Evolutionary conservation across 2,888 invertebrate genomes (phyloP).

Genomic region (Folsomia manolachei): DNA sequence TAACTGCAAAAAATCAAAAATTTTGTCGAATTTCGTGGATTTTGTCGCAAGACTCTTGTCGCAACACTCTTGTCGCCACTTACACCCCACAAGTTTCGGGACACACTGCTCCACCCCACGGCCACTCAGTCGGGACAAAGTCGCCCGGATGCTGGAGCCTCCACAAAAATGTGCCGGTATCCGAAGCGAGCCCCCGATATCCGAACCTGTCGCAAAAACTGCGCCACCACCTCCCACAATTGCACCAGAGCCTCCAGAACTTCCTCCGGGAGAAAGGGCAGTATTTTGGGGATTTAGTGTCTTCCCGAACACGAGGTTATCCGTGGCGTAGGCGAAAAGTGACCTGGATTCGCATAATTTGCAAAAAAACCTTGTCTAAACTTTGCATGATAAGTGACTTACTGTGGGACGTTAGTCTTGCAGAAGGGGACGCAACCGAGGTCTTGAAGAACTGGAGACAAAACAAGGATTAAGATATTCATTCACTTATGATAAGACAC

Average conservation of each 20-base stretch:
- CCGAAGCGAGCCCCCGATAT: slow-evolving; percentile 53
- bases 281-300: slow-evolving; percentile 36
- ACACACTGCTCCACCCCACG: slow-evolving; percentile 27
- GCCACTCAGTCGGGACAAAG: slow-evolving; percentile 51
- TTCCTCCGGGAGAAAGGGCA: slow-evolving; percentile 36
- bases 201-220: not conserved
- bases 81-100: slow-evolving; percentile 38
- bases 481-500: slow-evolving; percentile 18
- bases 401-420: slow-evolving; percentile 56
- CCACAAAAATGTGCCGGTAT: slow-evolving; percentile 57
- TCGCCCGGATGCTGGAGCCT: slow-evolving; percentile 55
- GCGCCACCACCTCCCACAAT: slow-evolving; percentile 33
- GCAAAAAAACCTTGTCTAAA: too few relatives aligned
- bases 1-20: slow-evolving; percentile 26
- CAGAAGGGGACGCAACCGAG: slow-evolving; percentile 49
- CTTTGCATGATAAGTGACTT: too few relatives aligned
- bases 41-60: not conserved
- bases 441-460: slow-evolving; percentile 20
- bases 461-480: not conserved
- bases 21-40: too few relatives aligned
- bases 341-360: slow-evolving; percentile 14
- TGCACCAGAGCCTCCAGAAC: slow-evolving; percentile 36
- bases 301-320: slow-evolving; percentile 45
- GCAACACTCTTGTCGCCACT: not conserved
- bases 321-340: slow-evolving; percentile 45